These are phyloP conservation scores for Chrysopa pallens DNA, from an alignment of 1,140 invertebrate species.

Conservation along the genomic window DNA sequence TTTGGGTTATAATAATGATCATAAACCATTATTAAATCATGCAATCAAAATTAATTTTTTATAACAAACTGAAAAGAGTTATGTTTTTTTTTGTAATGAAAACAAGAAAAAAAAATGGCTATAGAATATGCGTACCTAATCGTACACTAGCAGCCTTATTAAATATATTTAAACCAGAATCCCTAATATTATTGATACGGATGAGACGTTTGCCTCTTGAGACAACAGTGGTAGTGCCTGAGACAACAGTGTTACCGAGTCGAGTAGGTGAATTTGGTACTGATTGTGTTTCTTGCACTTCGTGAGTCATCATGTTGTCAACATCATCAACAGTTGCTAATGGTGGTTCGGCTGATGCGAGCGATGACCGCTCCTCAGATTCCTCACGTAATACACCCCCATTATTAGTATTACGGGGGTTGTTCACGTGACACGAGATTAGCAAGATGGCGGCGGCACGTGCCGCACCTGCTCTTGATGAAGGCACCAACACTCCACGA, in stretches of 20 bases:
- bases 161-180: neutral
- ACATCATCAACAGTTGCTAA: conserved; percentile 3
- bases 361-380: conserved; percentile 12
- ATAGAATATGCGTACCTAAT: conserved; percentile 9
- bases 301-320: conserved; percentile 5
- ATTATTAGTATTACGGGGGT: conserved; percentile 26
- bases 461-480: conserved; percentile 72
- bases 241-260: conserved; percentile 21
- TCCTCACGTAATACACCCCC: conserved; percentile 17
- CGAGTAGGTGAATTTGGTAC: conserved; percentile 23
- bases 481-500: conserved; percentile 42
- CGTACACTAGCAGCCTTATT: conserved; percentile 4
- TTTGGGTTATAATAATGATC: too few relatives aligned
- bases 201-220: conserved; percentile 14
- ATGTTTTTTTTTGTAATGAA: too few relatives aligned
- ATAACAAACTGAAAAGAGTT: too few relatives aligned
- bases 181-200: neutral
- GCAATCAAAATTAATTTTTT: too few relatives aligned
- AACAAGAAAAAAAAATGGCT: neutral
- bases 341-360: conserved; percentile 22
- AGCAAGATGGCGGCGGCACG: conserved; percentile 77
- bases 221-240: neutral
- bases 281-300: conserved; percentile 20
- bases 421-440: conserved; percentile 55
- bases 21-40: too few relatives aligned